These are phyloP conservation scores for Thinocorus orbignyianus DNA, from an alignment of 2,113 vertebrate genomes.

Conservation along the genomic window DNA sequence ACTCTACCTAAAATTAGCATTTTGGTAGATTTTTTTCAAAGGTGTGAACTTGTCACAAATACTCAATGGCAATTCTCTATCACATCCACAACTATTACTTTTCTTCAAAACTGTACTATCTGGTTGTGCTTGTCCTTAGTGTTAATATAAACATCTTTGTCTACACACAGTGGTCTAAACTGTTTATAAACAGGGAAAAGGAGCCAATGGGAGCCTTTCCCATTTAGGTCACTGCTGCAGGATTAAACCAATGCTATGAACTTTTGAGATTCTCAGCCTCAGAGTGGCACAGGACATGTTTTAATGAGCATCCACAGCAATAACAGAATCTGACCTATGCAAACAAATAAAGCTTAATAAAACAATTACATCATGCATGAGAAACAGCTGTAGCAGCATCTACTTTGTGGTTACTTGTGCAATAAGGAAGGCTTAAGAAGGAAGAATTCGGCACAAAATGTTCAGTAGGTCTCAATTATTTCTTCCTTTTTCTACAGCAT, in stretches of 20 bases:
- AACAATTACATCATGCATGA: conserved; percentile 37
- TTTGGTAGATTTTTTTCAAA: not conserved
- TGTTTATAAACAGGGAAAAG: not conserved
- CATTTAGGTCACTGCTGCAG: not conserved
- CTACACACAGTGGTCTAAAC: not conserved
- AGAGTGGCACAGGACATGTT: not conserved
- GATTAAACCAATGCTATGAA: not conserved
- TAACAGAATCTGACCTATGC: not conserved
- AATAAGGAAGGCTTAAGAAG: conserved; percentile 10
- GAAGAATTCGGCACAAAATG: not conserved
- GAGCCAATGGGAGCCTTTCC: not conserved
- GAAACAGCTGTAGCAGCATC: conserved; percentile 34
- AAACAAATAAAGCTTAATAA: conserved; percentile 46
- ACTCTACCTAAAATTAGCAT: not conserved
- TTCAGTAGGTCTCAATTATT: not conserved
- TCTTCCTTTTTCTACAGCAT: not conserved
- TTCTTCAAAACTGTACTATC: not conserved
- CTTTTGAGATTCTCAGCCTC: not conserved
- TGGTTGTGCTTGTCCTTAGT: not conserved
- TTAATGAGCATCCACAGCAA: not conserved
- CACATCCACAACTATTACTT: not conserved
- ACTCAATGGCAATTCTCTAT: not conserved
- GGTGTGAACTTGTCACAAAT: not conserved
- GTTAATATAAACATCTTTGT: not conserved
- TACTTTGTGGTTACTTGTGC: conserved; percentile 12